Base-by-base conservation (phyloP, 2,797 vertebrate species). In the Dermochelys coriacea region DNA sequence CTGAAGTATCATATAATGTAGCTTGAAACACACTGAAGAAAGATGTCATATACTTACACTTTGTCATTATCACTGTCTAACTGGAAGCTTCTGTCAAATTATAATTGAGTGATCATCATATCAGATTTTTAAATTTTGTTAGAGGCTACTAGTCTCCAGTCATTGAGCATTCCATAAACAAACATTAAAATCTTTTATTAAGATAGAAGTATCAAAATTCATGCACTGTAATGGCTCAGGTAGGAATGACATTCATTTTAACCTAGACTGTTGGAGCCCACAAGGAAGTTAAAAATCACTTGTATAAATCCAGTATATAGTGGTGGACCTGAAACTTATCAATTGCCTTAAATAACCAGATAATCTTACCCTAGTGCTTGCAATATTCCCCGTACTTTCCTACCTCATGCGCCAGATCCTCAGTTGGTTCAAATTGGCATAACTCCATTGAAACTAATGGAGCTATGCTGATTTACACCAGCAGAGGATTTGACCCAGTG, bases 231-330 rank as follows among this genome's bases (percentile, higher is more conserved):
- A 87, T 6, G 59, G 4, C 7, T 1, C n/a, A 84, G n/a, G 4
- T 1, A 2, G 37, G 45, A 82, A 51, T 34, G 4, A 2, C 81
- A 54, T 21, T 27, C 0, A 0, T 75, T 90, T 61, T 45, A 23
- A 41, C 9, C 25, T 5, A 9, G 5, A 34, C 81, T 59, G 51
- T 31, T 15, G 45, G 49, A 71, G 11, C 74, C 54, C 23, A 6
- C 23, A 27, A 14, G 61, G 80, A 49, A 50, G 41, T 83, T 21
- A 49, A n/a, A 37, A 64, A 52, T 52, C 21, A 14, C 34, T 41
- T 4, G 2, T 85, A 8, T 68, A 64, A 86, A 74, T 18, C 37
- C 18, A 51, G 45, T 61, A 19, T 59, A 37, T 64, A 61, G 9
- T 88, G 51, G 86, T 84, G 86, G 49, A 88, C 19, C 12, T 77